These are phyloP conservation scores for Ophiodon elongatus DNA, from an alignment of 2,113 vertebrate genomes.

Conservation along the genomic window DNA sequence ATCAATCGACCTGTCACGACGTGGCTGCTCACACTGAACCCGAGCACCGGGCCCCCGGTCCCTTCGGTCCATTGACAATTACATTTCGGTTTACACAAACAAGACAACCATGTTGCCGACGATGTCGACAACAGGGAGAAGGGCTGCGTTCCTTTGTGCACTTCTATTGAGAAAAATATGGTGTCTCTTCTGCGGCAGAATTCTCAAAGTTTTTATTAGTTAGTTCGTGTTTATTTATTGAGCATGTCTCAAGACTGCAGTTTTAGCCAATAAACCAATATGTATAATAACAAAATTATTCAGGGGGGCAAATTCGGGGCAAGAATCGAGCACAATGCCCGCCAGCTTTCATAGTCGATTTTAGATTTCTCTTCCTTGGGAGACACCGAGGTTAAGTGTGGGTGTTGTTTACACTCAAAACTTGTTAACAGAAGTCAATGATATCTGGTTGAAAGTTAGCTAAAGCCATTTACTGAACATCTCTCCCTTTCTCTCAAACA, in stretches of 20 bases:
- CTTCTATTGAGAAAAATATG: background rate
- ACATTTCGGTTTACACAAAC: background rate
- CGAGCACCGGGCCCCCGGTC: background rate
- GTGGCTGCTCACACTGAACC: background rate
- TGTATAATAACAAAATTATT: background rate
- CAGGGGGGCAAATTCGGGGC: background rate
- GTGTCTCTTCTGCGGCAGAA: background rate
- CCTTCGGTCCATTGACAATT: background rate
- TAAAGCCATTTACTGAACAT: background rate
- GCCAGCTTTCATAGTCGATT: background rate
- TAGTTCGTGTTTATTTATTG: background rate
- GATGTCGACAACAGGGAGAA: background rate
- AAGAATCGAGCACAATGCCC: background rate
- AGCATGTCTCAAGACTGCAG: background rate
- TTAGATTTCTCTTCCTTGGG: background rate
- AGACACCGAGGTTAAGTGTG: background rate
- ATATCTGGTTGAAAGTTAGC: background rate
- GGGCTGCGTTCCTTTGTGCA: background rate
- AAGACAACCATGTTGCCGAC: background rate
- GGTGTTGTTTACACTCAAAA: background rate
- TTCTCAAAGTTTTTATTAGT: conserved; percentile 6
- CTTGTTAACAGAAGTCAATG: background rate
- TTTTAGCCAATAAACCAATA: background rate
- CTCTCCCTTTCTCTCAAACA: background rate
- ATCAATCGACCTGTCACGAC: background rate